Conservation (phyloP, 2,888 invertebrate genomes). For the Lochmaea crataegi region DNA sequence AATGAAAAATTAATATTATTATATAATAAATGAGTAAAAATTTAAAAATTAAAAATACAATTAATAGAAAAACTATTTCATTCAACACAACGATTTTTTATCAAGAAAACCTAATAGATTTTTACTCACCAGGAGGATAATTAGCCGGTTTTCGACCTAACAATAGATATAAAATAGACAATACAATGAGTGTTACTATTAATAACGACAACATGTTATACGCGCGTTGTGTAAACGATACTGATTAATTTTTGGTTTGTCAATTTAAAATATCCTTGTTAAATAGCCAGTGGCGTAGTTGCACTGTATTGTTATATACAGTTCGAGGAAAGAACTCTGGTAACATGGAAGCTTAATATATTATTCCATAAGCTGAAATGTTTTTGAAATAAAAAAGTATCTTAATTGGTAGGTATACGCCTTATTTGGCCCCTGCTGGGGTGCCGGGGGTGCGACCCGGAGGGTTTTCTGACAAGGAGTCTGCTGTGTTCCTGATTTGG, state of each 20-base stretch:
- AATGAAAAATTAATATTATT: background rate
- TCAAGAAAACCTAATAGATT: background rate
- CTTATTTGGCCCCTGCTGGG: too few species aligned
- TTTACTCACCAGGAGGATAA: constrained; percentile 52
- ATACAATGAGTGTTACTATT: constrained; percentile 32
- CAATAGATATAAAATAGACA: constrained; percentile 37
- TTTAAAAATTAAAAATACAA: background rate
- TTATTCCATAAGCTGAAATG: too few species aligned
- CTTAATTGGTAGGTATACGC: too few species aligned
- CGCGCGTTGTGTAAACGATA: constrained; percentile 8
- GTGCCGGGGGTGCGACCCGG: too few species aligned
- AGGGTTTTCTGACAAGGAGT: too few species aligned
- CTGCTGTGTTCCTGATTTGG: too few species aligned
- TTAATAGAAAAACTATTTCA: background rate
- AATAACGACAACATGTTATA: constrained; percentile 27
- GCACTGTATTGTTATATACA: background rate
- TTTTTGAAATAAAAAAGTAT: too few species aligned
- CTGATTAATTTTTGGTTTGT: constrained; percentile 1
- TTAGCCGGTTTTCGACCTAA: constrained; percentile 47
- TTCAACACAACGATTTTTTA: background rate
- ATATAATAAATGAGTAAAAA: constrained; percentile 13
- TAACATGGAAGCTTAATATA: too few species aligned
- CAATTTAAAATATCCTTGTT: background rate
- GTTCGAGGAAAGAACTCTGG: too few species aligned
- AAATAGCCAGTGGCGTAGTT: background rate